Percentiles rank a stretch among this genome's conserved stretches.
Evolutionary conservation across 2,888 invertebrate species (phyloP).

Genomic region (Erynnis tages): DNA sequence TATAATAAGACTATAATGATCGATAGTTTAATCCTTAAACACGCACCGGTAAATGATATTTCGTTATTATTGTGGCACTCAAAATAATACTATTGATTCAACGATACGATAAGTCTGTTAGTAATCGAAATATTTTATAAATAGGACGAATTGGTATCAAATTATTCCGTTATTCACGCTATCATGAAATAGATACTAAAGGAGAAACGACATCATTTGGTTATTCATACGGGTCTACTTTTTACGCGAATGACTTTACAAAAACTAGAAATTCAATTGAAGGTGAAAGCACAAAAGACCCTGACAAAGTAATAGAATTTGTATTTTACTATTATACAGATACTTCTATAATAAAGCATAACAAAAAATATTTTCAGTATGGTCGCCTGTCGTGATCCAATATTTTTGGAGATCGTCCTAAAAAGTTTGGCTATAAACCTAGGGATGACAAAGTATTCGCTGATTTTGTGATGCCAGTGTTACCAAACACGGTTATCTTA

Average conservation of each 20-base stretch:
- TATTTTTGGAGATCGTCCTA: background rate
- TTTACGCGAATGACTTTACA: constrained; percentile 2
- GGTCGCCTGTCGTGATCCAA: background rate
- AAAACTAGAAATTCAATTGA: constrained; percentile 2
- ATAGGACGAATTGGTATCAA: background rate
- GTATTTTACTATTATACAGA: background rate
- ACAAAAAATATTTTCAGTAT: background rate
- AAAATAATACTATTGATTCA: background rate
- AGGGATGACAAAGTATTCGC: background rate
- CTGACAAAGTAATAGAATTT: constrained; percentile 8
- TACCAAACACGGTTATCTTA: constrained; percentile 7
- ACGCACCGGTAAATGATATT: constrained; percentile 4
- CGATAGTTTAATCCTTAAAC: constrained; percentile 23
- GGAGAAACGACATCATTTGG: background rate
- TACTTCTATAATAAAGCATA: background rate
- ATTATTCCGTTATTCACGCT: no score
- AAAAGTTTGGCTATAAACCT: background rate
- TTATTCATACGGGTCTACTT: constrained; percentile 2
- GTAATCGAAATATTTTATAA: background rate
- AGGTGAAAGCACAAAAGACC: constrained; percentile 5
- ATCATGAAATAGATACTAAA: background rate
- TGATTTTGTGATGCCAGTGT: constrained; percentile 10
- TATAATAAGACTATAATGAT: constrained; percentile 12
- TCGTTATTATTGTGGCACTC: constrained; percentile 7
- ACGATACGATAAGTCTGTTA: constrained; percentile 1